phyloP scores from a whole-genome alignment of 1,140 invertebrate genomes.

The Sipha flava region DNA sequence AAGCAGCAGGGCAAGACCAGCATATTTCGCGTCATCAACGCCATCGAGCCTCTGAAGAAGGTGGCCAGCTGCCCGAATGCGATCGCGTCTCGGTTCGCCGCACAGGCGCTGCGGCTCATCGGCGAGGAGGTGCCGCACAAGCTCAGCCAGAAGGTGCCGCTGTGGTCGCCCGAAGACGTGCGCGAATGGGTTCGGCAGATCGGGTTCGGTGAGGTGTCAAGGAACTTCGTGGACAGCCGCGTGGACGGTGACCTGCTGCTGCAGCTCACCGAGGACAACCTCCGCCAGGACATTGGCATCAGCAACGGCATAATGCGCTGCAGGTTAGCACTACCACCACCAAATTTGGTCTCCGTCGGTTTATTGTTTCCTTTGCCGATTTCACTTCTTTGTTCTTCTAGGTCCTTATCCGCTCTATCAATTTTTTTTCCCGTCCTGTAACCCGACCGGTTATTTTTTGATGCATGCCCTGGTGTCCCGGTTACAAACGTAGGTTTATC shows the following conservation, averaged over 20 bases:
- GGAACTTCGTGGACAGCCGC: slow-evolving; percentile 79
- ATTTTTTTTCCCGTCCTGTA: no score
- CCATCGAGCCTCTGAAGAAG: slow-evolving; percentile 89
- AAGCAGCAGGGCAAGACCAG: slow-evolving; percentile 90
- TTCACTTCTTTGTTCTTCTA: no score
- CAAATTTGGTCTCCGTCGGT: not conserved
- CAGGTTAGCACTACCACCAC: slow-evolving; percentile 48
- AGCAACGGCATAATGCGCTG: slow-evolving; percentile 86
- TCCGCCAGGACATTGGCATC: slow-evolving; percentile 86
- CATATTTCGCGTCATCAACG: slow-evolving; percentile 89
- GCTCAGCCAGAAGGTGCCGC: slow-evolving; percentile 91
- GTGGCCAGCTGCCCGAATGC: slow-evolving; percentile 97
- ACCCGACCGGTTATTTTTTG: no score
- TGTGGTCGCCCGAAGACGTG: slow-evolving; percentile 96
- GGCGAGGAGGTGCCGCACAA: slow-evolving; percentile 96
- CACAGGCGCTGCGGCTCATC: slow-evolving; percentile 86
- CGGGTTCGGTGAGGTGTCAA: slow-evolving; percentile 73
- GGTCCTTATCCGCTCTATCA: no score
- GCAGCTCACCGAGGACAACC: slow-evolving; percentile 84
- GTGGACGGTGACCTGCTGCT: slow-evolving; percentile 97
- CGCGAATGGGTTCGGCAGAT: slow-evolving; percentile 96
- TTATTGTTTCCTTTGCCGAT: no score
- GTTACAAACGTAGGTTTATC: no score
- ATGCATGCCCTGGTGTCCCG: no score
- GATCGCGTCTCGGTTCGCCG: slow-evolving; percentile 93